Base-by-base conservation (phyloP, 92 coral and sea anemone genomes). In the Anthopleura xanthogrammica region DNA sequence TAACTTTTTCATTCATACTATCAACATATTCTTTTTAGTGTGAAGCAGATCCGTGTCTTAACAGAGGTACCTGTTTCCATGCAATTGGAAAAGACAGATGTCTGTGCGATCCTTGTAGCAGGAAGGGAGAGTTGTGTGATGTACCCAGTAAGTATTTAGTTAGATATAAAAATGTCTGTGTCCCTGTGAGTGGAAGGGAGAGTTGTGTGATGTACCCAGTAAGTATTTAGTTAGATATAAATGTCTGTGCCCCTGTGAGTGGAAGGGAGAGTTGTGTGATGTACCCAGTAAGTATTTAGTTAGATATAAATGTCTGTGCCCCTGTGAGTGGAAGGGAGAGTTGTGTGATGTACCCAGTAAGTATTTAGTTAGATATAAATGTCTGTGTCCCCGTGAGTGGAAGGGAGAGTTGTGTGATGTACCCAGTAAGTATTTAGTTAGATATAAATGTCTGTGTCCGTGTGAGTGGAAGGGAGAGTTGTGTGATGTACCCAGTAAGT, bases 51-150 rank as follows among this genome's bases (percentile, higher is more conserved):
- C 70, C 23, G 13, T 62, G 70, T 7, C 9, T 6, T 19, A 62
- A 62, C 4, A 36, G 70, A 19, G 70, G 70, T 19, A 62, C 70
- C 5, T 62, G 70, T 62, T 62, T 19, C 70, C 36, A 62, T 62
- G 70, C 70, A 19, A 19, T 19, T 62, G 70, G 29, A 19, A 22
- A 19, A 62, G 36, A 19, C 70, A 62, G 70, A 62, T 62, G 70
- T 62, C 70, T 62, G 70, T 62, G 70, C 36, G 36, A 29, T 62
- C 8, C 36, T 24, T 62, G 70, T 62, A 1, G 11, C 29, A 22
- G 72, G 72, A 65, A n/a, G 72, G 74, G 74, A 68, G 46, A 68
- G 46, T 68, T 68, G 74, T 68, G 74, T 68, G 41, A 68, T 68
- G 74, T 68, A 29, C 74, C 46, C 4, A 29, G 74, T 68, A 68